Percentiles rank a stretch among this genome's conserved stretches.
These are phyloP conservation scores for Hyphantria cunea DNA, from an alignment of 1,140 invertebrate genomes.

Conservation along the genomic window DNA sequence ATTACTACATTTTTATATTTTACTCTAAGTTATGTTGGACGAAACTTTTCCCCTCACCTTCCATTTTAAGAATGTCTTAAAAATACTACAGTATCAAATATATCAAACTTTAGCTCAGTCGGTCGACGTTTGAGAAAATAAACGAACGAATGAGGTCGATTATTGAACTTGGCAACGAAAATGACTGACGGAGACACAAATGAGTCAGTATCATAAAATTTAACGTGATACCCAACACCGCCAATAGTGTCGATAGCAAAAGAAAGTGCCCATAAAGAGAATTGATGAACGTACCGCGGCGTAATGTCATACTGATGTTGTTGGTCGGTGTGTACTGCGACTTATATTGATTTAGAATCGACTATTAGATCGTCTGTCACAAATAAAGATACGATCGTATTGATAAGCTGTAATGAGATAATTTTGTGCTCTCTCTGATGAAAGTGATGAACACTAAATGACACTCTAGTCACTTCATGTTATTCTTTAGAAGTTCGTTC, in stretches of 20 bases:
- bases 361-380: constrained; percentile 14
- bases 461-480: too few species aligned
- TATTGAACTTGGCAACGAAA: constrained; percentile 52
- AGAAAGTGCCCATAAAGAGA: constrained; percentile 69
- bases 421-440: neutral
- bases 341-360: constrained; percentile 30
- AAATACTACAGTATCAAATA: too few species aligned
- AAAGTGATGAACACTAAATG: neutral
- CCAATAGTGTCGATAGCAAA: constrained; percentile 65
- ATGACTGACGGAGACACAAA: constrained; percentile 62
- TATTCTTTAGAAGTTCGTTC: too few species aligned
- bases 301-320: constrained; percentile 47
- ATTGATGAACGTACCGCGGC: constrained; percentile 55
- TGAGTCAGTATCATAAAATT: constrained; percentile 73
- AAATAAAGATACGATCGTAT: constrained; percentile 20
- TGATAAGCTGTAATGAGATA: constrained; percentile 25
- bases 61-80: too few species aligned
- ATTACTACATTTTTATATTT: too few species aligned
- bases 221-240: constrained; percentile 52
- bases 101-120: neutral
- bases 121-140: constrained; percentile 16
- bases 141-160: constrained; percentile 35
- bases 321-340: constrained; percentile 26
- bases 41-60: too few species aligned
- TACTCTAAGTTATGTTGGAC: too few species aligned